Evolutionary conservation across 2,113 vertebrate species (phyloP).

Genomic region (Podocnemis expansa): DNA sequence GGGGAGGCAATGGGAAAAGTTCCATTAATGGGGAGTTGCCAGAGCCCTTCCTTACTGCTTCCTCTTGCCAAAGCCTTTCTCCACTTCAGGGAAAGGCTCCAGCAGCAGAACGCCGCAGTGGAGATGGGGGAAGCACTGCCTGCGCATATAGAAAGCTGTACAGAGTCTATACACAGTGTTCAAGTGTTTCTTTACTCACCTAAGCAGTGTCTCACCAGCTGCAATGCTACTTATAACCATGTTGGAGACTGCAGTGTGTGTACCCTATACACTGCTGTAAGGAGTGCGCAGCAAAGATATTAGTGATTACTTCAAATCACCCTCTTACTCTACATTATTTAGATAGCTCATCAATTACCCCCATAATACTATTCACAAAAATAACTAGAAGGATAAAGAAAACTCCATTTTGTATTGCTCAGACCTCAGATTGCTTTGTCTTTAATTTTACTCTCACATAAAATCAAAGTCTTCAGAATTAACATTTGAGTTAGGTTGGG

Average conservation of each 20-base stretch:
- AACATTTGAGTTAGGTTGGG: neutral
- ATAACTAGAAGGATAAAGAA: neutral
- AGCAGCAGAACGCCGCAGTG: too few species aligned
- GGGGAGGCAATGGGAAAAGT: neutral
- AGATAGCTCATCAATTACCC: neutral
- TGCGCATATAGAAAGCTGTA: too few species aligned
- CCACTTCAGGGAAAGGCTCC: too few species aligned
- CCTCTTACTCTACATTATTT: neutral
- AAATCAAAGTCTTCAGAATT: neutral
- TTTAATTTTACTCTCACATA: neutral
- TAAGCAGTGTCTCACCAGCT: neutral
- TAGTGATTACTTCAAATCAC: neutral
- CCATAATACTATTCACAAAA: neutral
- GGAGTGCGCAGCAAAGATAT: neutral
- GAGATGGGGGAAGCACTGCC: too few species aligned
- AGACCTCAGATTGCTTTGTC: neutral
- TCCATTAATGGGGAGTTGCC: too few species aligned
- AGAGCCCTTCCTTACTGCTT: too few species aligned
- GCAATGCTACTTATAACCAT: too few species aligned
- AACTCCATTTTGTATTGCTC: neutral
- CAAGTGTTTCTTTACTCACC: neutral
- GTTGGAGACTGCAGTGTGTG: neutral
- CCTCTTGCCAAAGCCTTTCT: too few species aligned
- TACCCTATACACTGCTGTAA: neutral
- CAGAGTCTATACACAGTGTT: too few species aligned